phyloP scores from a whole-genome alignment of 2,113 vertebrate genomes.

The Sylvietta virens region DNA sequence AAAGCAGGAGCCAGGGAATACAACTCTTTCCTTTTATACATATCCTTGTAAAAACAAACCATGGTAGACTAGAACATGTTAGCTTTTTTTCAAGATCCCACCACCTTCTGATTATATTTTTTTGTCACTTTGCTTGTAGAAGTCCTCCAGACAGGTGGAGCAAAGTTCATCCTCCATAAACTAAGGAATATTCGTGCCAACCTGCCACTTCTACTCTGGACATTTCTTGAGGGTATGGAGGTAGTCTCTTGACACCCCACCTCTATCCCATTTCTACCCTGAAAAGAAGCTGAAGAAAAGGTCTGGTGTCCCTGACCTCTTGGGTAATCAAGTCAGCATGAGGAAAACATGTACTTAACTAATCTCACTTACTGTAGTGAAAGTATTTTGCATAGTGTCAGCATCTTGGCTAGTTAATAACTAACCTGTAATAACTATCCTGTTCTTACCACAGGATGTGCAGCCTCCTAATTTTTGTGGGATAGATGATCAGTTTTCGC shows the following conservation, averaged over 20 bases:
- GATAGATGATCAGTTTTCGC: not conserved
- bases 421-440: conserved; percentile 41
- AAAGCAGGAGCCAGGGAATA: not conserved
- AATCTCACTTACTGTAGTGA: not conserved
- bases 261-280: not conserved
- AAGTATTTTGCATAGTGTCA: conserved; percentile 23
- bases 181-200: not conserved
- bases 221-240: not conserved
- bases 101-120: not conserved
- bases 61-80: not conserved
- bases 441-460: conserved; percentile 39
- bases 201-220: not conserved
- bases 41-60: not conserved
- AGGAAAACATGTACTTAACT: not conserved
- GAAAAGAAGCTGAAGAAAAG: not conserved
- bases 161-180: not conserved
- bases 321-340: not conserved
- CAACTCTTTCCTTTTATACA: not conserved
- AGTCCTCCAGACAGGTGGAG: not conserved
- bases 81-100: not conserved
- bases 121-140: not conserved
- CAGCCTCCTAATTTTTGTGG: not conserved
- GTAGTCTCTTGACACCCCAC: not conserved
- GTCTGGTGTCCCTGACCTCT: not conserved
- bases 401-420: conserved; percentile 15